Percentiles rank a stretch among this genome's conserved stretches.
Conservation (phyloP, 1,140 invertebrate genomes). For the Papilio machaon region DNA sequence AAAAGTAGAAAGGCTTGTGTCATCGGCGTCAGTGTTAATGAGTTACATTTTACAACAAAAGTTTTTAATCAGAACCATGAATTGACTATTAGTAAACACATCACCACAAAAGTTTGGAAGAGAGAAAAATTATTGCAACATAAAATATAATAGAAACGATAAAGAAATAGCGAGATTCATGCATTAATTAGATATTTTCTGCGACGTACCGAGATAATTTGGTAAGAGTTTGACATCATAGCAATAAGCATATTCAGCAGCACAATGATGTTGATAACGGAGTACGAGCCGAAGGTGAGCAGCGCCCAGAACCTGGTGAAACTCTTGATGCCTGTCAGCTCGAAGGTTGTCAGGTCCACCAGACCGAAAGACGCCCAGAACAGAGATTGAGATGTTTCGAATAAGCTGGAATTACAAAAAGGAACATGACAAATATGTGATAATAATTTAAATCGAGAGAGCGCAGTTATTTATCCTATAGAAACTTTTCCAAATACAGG, state of each 20-base stretch:
- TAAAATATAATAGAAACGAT: not conserved
- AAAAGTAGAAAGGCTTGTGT: no score
- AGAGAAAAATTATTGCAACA: not conserved
- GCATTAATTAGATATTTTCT: not conserved
- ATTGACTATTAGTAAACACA: no score
- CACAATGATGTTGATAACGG: slow-evolving; percentile 96
- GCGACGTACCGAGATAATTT: slow-evolving; percentile 92
- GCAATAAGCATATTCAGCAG: slow-evolving; percentile 97
- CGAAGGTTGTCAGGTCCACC: slow-evolving; percentile 93
- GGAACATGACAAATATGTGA: not conserved
- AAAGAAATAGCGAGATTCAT: not conserved
- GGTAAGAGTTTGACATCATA: slow-evolving; percentile 98
- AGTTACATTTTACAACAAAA: no score
- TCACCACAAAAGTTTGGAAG: not conserved
- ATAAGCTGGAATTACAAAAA: slow-evolving; percentile 86
- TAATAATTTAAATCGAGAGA: no score
- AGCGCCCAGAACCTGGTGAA: slow-evolving; percentile 94
- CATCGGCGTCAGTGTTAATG: no score
- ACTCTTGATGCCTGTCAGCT: slow-evolving; percentile 92
- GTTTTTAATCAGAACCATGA: no score
- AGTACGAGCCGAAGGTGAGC: slow-evolving; percentile 94
- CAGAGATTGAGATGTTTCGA: slow-evolving; percentile 96
- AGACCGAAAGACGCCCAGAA: slow-evolving; percentile 98
- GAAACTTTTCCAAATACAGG: no score
- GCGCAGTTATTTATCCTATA: no score